phyloP scores from a whole-genome alignment of 1,140 invertebrate species.

The Episyrphus balteatus region DNA sequence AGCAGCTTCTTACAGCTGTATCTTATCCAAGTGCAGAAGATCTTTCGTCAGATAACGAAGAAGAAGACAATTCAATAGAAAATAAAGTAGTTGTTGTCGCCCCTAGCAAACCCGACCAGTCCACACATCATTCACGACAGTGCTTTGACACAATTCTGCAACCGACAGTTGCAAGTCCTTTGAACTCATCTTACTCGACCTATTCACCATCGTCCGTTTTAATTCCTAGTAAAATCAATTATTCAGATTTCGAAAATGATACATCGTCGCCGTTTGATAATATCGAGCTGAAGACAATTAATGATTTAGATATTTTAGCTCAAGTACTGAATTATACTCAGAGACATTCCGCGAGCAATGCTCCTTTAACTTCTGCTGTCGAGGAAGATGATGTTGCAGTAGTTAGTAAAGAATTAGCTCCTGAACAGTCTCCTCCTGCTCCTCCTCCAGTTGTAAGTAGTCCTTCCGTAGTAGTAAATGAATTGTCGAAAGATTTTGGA shows the following conservation, averaged over 20 bases:
- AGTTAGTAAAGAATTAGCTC: neutral
- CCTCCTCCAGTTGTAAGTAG: neutral
- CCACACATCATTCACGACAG: neutral
- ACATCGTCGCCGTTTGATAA: slow-evolving; percentile 85
- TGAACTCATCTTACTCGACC: slow-evolving; percentile 13
- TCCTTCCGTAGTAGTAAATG: too few species aligned
- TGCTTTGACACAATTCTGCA: slow-evolving; percentile 3
- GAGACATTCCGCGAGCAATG: slow-evolving; percentile 5
- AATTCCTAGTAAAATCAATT: slow-evolving; percentile 42
- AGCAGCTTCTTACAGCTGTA: slow-evolving; percentile 44
- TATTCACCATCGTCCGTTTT: slow-evolving; percentile 6
- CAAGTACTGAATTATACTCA: slow-evolving; percentile 47
- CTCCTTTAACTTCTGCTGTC: neutral
- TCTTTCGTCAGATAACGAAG: slow-evolving; percentile 20
- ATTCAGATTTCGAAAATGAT: slow-evolving; percentile 76
- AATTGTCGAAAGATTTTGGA: too few species aligned
- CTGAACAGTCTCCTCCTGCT: too few species aligned
- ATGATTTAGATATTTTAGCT: slow-evolving; percentile 77
- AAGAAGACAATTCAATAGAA: too few species aligned
- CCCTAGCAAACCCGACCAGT: neutral
- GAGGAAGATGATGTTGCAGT: neutral
- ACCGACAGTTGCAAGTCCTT: neutral
- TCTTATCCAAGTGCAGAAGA: slow-evolving; percentile 43
- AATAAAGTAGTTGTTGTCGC: neutral
- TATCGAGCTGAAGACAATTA: slow-evolving; percentile 79